Percentiles rank a stretch among this genome's conserved stretches.
Evolutionary conservation across 2,888 invertebrate species (phyloP).

Genomic region (Patella caerulea): DNA sequence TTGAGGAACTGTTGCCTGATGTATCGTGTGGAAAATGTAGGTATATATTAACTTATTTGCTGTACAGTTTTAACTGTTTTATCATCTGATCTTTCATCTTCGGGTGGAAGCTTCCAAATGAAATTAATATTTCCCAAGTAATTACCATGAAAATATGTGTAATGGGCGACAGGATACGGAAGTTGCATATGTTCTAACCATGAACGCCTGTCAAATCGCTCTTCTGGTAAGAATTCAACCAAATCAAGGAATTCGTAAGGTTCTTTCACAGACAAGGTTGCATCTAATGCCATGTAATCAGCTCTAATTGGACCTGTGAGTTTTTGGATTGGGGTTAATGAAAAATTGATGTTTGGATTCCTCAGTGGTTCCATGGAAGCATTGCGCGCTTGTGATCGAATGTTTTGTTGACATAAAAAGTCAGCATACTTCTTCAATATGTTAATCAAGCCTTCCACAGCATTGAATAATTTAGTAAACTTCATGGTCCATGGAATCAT

Average conservation of each 20-base stretch:
- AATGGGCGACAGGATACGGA: slow-evolving; percentile 8
- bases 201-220: slow-evolving; percentile 6
- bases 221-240: slow-evolving; percentile 7
- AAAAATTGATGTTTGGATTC: slow-evolving; percentile 18
- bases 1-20: no score
- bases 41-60: neutral
- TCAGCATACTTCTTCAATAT: slow-evolving; percentile 10
- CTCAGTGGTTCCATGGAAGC: neutral
- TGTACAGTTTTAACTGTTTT: slow-evolving; percentile 13
- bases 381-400: neutral
- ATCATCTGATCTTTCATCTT: slow-evolving; percentile 11
- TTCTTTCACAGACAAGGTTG: neutral
- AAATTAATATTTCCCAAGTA: slow-evolving; percentile 17
- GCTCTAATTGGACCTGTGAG: slow-evolving; percentile 1
- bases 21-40: no score
- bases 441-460: slow-evolving; percentile 1
- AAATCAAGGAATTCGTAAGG: neutral
- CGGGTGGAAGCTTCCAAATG: slow-evolving; percentile 12
- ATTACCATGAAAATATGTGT: slow-evolving; percentile 19
- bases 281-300: slow-evolving; percentile 1
- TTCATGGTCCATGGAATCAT: slow-evolving; percentile 8
- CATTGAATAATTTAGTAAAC: neutral
- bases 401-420: slow-evolving; percentile 2
- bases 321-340: slow-evolving; percentile 5
- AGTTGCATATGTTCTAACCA: slow-evolving; percentile 6